Evolutionary conservation across 2,113 vertebrate species (phyloP), one percentile per base, ranked within the genome.

Genomic region (Anthoscopus minutus): DNA sequence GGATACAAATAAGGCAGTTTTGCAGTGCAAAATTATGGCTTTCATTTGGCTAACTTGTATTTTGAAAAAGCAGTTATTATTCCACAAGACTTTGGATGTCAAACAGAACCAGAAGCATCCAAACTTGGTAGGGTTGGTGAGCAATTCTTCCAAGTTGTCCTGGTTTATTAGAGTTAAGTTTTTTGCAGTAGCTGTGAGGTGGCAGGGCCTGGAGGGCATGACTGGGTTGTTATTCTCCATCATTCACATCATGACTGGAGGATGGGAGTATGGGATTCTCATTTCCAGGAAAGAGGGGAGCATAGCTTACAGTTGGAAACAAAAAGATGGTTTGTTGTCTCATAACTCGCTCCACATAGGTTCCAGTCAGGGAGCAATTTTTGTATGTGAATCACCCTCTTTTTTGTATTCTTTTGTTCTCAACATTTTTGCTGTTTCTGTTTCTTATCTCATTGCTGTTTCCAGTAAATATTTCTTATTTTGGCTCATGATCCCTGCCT

Each of bases 181-280:
- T 71, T 57, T 66, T 58, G 37, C 33, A 45, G 33, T 19, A 45
- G 7, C 23, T 50, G 20, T 13, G 37, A 73, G 23, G 3, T 20
- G 15, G 19, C 6, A 19, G 44, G 11, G 7, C 27, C 25, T 58
- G 33, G 33, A 66, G 44, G 33, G 8, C n/a, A 20, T 38, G 23
- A 6, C 23, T 51, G 44, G 27, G 13, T 21, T 66, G 10, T 38
- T 51, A 14, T 24, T 81, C 13, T 51, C 38, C 16, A 6, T 6
- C 19, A 38, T 33, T 28, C 37, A 30, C 2, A 0, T 33, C 8
- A 24, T 0, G 0, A 4, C 13, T 7, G 23, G 45, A 16, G 33
- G 5, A 33, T 0, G 0, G 33, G 66, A 51, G 11, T 7, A 53
- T 45, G 20, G 35, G 20, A 45, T 38, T 81, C 20, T 60, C 13